A percentile compares a stretch with the other conserved stretches of the same genome.
These are phyloP conservation scores for Pandemis heparana DNA, from an alignment of 2,888 invertebrate genomes.

Conservation along the genomic window DNA sequence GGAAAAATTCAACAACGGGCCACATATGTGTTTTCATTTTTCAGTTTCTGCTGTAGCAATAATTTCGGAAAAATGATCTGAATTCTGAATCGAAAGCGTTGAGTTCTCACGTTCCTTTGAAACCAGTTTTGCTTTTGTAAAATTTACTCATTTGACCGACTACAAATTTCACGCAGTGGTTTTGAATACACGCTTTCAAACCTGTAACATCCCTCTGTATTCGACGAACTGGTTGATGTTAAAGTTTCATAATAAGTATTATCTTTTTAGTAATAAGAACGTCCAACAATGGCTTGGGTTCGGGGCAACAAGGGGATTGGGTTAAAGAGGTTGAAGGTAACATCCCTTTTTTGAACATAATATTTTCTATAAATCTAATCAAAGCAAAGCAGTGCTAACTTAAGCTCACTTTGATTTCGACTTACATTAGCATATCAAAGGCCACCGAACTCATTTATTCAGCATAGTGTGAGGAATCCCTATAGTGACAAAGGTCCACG, in stretches of 20 bases:
- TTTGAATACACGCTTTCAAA: conserved; percentile 21
- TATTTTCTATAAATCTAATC: conserved; percentile 41
- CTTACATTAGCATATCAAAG: conserved; percentile 47
- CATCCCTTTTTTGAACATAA: conserved; percentile 13
- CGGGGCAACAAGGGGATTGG: conserved; percentile 6
- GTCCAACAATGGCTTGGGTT: conserved; percentile 8
- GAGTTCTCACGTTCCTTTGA: conserved; percentile 38
- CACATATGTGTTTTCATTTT: conserved; percentile 6
- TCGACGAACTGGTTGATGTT: conserved; percentile 27
- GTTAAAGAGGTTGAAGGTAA: conserved; percentile 25
- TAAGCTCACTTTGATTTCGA: conserved; percentile 43
- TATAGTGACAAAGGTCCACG: conserved; percentile 24
- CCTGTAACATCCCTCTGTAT: conserved; percentile 33
- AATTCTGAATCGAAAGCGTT: conserved; percentile 24
- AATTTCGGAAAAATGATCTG: conserved; percentile 21
- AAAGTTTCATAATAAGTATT: conserved; percentile 12
- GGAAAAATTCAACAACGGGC: neutral
- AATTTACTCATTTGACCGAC: conserved; percentile 20
- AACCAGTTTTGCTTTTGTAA: conserved; percentile 35
- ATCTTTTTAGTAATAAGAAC: neutral
- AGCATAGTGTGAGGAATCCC: conserved; percentile 26
- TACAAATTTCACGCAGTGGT: conserved; percentile 26
- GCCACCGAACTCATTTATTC: conserved; percentile 41
- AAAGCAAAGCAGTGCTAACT: conserved; percentile 22
- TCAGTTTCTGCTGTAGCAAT: neutral